Conservation (phyloP, 2,888 invertebrate species). For the Pristionchus arcanus region DNA sequence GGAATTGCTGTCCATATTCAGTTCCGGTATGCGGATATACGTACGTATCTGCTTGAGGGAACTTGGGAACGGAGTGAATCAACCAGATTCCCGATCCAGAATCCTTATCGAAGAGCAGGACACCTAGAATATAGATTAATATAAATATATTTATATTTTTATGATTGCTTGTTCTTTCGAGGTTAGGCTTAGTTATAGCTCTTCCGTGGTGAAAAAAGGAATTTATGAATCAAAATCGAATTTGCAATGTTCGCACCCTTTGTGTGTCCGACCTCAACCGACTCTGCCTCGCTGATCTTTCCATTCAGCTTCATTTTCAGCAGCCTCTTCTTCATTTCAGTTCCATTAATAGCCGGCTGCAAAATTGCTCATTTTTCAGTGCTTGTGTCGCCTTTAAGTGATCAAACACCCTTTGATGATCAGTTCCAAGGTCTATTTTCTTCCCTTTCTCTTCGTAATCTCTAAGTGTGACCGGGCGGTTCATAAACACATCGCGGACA, state of each 20-base stretch:
- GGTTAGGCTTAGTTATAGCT: background rate
- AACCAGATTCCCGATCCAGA: constrained; percentile 87
- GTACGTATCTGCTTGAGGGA: constrained; percentile 83
- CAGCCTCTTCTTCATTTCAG: background rate
- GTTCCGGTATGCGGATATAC: constrained; percentile 87
- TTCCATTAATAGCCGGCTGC: background rate
- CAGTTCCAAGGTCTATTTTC: constrained; percentile 3
- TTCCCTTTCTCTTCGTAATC: background rate
- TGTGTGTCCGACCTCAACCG: constrained; percentile 69
- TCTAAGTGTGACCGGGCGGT: background rate
- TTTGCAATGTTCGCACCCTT: constrained; percentile 57
- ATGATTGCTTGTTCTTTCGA: background rate
- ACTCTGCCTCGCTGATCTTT: constrained; percentile 54
- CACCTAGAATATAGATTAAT: constrained; percentile 66
- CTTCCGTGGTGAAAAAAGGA: background rate
- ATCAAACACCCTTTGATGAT: constrained; percentile 24
- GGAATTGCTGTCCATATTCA: constrained; percentile 89
- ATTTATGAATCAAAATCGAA: background rate
- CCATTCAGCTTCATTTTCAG: background rate
- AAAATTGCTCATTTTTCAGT: background rate
- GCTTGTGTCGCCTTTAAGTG: background rate
- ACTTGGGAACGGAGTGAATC: constrained; percentile 93
- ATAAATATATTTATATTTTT: too few species aligned
- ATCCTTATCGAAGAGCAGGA: constrained; percentile 86
- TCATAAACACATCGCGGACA: constrained; percentile 12